Evolutionary conservation across 2,797 vertebrate species (phyloP), one percentile per base, ranked within the genome.

Genomic region (Cottoperca gobio): DNA sequence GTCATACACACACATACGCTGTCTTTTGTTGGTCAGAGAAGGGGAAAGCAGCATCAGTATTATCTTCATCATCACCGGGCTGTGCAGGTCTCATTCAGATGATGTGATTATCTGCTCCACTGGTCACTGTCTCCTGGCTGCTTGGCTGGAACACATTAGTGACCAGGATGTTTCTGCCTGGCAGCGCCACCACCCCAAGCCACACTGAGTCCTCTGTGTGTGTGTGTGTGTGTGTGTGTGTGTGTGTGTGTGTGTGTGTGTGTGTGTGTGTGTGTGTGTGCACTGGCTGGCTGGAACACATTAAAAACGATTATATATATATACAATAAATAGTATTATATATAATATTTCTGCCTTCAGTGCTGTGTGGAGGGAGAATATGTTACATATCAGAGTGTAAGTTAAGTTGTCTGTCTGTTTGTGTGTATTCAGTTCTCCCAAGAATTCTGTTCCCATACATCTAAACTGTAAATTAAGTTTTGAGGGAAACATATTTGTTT

Each of bases 21-120:
- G 7, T 39, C 5, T 78, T 57, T 76, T 67, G 54, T 48, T 65
- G 33, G 46, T 78, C 72, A 82, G 70, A 73, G 14, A 42, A 31
- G 46, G 49, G 39, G 55, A 71, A 31, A 39, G 73, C 66, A 62
- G 49, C 80, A 42, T 66, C 61, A 71, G 42, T 62, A 31, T 85
- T 80, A 89, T 92, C 88, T 76, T 76, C 59, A 77, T 59, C 83
- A 77, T 81, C 16, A 45, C 65, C 39, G 53, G 83, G 82, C 86
- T 72, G 76, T 71, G 73, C 86, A 89, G 86, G 85, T 91, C 86
- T 90, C 88, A 91, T 78, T 90, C 85, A 84, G 82, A 88, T 89
- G 89, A 92, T 91, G 89, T 82, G 90, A 95, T 94, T 91, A 92
- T 92, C 81, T 92, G 86, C 93, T 94, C 88, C 93, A 91, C 90